These are phyloP conservation scores for Hassar affinis DNA, from an alignment of 2,113 vertebrate genomes.

Conservation along the genomic window DNA sequence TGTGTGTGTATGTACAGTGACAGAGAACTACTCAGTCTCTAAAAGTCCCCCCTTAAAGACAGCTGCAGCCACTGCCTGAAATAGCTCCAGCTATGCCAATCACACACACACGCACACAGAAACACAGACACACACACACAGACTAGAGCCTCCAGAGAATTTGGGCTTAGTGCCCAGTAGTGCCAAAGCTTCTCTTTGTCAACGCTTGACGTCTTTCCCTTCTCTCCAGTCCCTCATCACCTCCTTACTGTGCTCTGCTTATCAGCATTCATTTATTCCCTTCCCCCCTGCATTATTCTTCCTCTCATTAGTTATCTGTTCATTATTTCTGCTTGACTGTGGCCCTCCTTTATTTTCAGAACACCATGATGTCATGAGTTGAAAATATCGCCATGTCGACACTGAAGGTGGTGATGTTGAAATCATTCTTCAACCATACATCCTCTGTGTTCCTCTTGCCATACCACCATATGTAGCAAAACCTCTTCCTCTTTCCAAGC, in stretches of 20 bases:
- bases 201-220: constrained; percentile 31
- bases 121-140: constrained; percentile 31
- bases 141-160: constrained; percentile 23
- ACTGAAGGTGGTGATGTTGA: neutral
- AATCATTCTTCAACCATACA: neutral
- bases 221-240: constrained; percentile 8
- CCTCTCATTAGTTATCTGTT: constrained; percentile 1
- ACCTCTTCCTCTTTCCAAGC: neutral
- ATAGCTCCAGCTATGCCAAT: constrained; percentile 39
- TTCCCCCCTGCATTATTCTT: neutral
- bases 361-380: neutral
- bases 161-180: constrained; percentile 35
- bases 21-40: constrained; percentile 36
- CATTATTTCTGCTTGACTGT: constrained; percentile 20
- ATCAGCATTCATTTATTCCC: neutral
- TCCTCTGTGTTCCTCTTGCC: neutral
- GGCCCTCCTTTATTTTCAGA: neutral
- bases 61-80: constrained; percentile 48
- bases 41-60: constrained; percentile 36
- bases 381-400: neutral
- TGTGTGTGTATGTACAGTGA: constrained; percentile 24
- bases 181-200: constrained; percentile 47
- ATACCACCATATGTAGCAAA: neutral
- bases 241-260: constrained; percentile 4
- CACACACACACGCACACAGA: constrained; percentile 20